Base-by-base conservation (phyloP, 2,888 invertebrate species). In the Tenodera sinensis region DNA sequence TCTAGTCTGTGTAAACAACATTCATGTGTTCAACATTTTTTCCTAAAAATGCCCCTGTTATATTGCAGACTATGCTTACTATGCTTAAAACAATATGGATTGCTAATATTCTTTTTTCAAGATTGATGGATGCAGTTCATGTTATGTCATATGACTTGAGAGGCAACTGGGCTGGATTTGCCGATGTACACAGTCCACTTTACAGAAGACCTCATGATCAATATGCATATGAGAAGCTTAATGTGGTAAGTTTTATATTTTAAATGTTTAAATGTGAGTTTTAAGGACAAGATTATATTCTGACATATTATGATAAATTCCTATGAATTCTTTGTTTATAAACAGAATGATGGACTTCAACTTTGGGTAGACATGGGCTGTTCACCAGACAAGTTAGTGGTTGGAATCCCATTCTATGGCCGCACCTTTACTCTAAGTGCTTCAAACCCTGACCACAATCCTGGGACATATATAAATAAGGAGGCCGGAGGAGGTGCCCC, bases 311-410 rank as follows among this genome's bases (percentile, higher is more conserved):
- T 14, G 25, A 71, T 20, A 2, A 20, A 71, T 6, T 71, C 4
- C 3, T 25, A 71, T 14, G 2, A 71, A 71, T 20, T 71, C 8
- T 71, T 71, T 71, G 20, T 71, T 4, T 6, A 71, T 71, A 71
- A 20, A 27, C 92, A 98, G 98, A 97, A 98, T 92, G 98, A 98
- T 92, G 98, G 98, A 42, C 94, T 98, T 28, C 95, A 96, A 90
- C 94, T 98, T 28, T 98, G 98, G 98, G 98, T 97, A 91, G 96
- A 97, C 91, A 97, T 96, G 94, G 98, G 98, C 2, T 98, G 98
- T 91, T 96, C 97, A 0, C 95, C 97, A 1, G 96, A 97, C 93
- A 98, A 98, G 93, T 94, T 98, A 83, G 96, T 98, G 0, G 97
- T 98, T 3, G 98, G 98, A n/a, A 95, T 98, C 88, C 98, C 98